A percentile compares a stretch with the other conserved stretches of the same genome.
phyloP scores from a whole-genome alignment of 1,140 invertebrate genomes.

The Tetramorium parvispinum region DNA sequence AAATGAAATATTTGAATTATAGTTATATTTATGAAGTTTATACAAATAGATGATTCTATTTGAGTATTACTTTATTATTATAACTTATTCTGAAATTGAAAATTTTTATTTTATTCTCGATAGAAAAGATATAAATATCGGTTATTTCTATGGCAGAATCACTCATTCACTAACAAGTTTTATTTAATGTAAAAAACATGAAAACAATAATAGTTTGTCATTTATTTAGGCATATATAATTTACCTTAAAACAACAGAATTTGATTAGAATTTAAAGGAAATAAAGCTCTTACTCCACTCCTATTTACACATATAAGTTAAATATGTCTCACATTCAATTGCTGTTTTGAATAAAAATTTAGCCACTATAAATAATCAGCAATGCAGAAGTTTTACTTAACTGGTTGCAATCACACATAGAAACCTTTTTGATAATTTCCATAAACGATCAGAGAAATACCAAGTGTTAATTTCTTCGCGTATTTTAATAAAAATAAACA shows the following conservation, averaged over 20 bases:
- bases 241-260: not conserved
- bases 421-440: not conserved
- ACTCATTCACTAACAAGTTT: not conserved
- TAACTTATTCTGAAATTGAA: not conserved
- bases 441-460: not conserved
- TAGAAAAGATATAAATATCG: not conserved
- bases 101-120: not conserved
- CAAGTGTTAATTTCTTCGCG: not conserved
- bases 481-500: not conserved
- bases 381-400: not conserved
- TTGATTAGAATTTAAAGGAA: not conserved
- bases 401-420: not conserved
- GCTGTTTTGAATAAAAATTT: not conserved
- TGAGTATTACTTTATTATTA: not conserved
- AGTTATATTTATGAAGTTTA: not conserved
- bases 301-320: not conserved
- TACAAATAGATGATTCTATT: not conserved
- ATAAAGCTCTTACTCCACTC: not conserved
- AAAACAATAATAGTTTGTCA: not conserved
- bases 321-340: conserved; percentile 4
- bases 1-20: not conserved
- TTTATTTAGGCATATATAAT: not conserved
- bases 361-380: not conserved
- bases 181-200: conserved; percentile 9
- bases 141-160: not conserved